Percentiles rank a stretch among this genome's conserved stretches.
phyloP scores from a whole-genome alignment of 2,888 invertebrate species.

The Nebria brevicollis region DNA sequence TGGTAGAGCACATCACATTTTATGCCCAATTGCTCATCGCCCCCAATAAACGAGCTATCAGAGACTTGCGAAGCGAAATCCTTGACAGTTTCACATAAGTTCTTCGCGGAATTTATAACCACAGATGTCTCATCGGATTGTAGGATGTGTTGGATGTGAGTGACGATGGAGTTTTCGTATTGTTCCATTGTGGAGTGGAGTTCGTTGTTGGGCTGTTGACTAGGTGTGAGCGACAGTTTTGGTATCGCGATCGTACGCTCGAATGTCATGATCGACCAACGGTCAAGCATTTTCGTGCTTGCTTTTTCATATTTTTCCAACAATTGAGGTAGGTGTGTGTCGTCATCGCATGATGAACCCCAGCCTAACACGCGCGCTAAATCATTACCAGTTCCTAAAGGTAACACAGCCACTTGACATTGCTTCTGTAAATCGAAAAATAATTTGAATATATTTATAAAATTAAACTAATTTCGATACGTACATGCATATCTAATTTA shows the following conservation, averaged over 20 bases:
- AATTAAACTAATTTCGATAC: constrained; percentile 57
- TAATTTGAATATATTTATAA: neutral
- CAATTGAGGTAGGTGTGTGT: constrained; percentile 89
- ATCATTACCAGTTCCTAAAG: constrained; percentile 96
- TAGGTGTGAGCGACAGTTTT: constrained; percentile 65
- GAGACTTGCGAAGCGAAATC: constrained; percentile 75
- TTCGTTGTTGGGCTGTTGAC: constrained; percentile 60
- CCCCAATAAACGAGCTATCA: constrained; percentile 67
- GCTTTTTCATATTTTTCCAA: constrained; percentile 95
- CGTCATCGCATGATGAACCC: constrained; percentile 97
- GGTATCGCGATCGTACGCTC: constrained; percentile 77
- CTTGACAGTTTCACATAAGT: constrained; percentile 81
- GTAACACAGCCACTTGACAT: constrained; percentile 94
- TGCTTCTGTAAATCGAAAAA: constrained; percentile 72
- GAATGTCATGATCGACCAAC: constrained; percentile 97
- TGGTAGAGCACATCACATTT: constrained; percentile 80
- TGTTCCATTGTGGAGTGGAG: constrained; percentile 71
- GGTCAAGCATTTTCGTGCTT: constrained; percentile 97
- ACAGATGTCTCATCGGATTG: constrained; percentile 81
- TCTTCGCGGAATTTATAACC: constrained; percentile 77
- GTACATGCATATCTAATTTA: constrained; percentile 92
- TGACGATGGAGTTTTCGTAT: constrained; percentile 81
- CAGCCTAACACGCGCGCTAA: constrained; percentile 94
- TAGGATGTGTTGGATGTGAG: constrained; percentile 86
- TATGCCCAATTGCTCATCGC: constrained; percentile 70